Conservation (phyloP, 1,140 invertebrate species). For the Sycobia sp. region DNA sequence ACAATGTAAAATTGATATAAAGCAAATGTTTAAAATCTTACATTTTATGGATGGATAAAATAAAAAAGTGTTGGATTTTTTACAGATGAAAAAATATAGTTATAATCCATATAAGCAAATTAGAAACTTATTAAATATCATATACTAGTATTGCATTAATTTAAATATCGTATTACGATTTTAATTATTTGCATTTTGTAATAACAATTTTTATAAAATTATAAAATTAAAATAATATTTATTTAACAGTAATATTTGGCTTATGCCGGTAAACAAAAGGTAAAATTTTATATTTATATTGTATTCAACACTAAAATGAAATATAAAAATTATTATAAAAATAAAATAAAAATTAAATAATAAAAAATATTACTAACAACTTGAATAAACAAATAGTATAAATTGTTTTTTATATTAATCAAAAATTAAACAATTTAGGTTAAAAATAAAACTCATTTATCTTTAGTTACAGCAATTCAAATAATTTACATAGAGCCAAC, state of each 20-base stretch:
- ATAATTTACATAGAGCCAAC: conserved; percentile 26
- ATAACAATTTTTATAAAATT: conserved; percentile 17
- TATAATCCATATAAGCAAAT: no score
- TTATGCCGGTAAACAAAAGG: no score
- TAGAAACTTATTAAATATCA: no score
- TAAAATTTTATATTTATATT: no score
- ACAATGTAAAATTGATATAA: neutral
- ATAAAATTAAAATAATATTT: conserved; percentile 11
- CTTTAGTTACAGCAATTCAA: conserved; percentile 18
- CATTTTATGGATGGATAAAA: conserved; percentile 16
- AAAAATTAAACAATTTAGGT: conserved; percentile 11
- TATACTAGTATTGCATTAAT: no score
- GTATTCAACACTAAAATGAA: no score
- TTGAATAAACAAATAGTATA: conserved; percentile 1
- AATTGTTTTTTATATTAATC: neutral
- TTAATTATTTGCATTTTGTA: no score
- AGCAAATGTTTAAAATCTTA: conserved; percentile 13
- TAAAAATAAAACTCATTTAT: conserved; percentile 15
- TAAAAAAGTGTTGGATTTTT: conserved; percentile 7
- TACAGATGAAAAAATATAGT: no score
- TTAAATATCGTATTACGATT: no score
- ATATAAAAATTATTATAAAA: no score
- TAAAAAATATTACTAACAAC: conserved; percentile 4
- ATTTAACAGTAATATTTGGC: no score
- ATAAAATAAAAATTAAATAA: conserved; percentile 7